phyloP scores from a whole-genome alignment of 2,888 invertebrate species.

The Synergus laeviventris region DNA sequence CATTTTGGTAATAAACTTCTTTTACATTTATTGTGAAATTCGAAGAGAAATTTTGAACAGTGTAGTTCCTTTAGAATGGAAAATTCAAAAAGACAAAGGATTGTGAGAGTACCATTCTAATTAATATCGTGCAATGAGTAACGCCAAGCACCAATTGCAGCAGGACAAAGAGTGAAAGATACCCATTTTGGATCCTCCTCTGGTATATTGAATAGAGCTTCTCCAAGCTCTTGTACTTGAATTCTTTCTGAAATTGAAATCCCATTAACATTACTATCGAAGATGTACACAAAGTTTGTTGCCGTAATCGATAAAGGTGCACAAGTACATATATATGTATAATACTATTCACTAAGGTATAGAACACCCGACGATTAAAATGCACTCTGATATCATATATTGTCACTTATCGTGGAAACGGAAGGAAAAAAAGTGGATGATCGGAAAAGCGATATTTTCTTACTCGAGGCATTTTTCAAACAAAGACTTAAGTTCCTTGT shows the following conservation, averaged over 20 bases:
- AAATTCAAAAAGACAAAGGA: neutral
- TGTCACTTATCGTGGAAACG: neutral
- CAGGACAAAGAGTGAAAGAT: slow-evolving; percentile 86
- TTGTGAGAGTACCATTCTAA: slow-evolving; percentile 75
- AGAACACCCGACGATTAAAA: neutral
- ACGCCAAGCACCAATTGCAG: slow-evolving; percentile 82
- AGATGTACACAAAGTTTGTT: neutral
- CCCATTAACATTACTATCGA: neutral
- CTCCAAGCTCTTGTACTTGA: slow-evolving; percentile 85
- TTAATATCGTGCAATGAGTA: slow-evolving; percentile 80
- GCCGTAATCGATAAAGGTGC: neutral
- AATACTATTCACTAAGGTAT: neutral
- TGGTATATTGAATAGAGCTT: slow-evolving; percentile 86
- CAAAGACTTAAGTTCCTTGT: neutral
- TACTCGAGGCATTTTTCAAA: neutral
- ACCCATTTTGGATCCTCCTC: slow-evolving; percentile 86
- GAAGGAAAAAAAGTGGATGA: neutral
- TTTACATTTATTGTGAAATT: too few species aligned
- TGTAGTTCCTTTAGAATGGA: neutral
- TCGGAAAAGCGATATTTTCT: neutral
- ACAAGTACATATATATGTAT: too few species aligned
- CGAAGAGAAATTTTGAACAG: too few species aligned
- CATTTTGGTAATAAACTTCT: too few species aligned
- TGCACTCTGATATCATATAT: neutral
- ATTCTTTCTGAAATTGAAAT: slow-evolving; percentile 81